Base-by-base conservation (phyloP, 2,888 invertebrate species). In the Amblyteles armatorius region DNA sequence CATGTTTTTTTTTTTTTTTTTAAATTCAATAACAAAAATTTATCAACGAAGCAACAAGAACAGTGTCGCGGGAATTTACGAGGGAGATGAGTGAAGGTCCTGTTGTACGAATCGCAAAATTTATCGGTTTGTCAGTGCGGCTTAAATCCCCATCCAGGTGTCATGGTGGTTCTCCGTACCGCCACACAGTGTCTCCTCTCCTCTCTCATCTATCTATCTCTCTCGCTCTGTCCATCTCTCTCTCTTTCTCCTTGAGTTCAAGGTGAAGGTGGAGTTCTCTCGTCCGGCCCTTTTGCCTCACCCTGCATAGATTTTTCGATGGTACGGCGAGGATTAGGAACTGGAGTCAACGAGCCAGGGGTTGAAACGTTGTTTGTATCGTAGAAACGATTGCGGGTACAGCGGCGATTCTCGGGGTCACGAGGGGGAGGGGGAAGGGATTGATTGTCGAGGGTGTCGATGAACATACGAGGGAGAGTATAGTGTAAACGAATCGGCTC, bases 261-360 rank as follows among this genome's bases (percentile, higher is more conserved):
- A 82, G 85, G 85, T 85, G 79, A 85, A 85, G 85, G 85, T 85
- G 85, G 85, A 85, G 85, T 82, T 79, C 67, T 67, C 65, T 68
- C 57, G 76, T 33, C 63, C 76, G 65, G 79, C 74, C 67, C 82
- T 71, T 73, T 79, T 63, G 22, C n/a, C 36, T 69, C 26, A 3
- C 71, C 13, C 50, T 33, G 60, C 60, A 71, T 71, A 36, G 69
- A 79, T 71, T 79, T 79, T 71, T 22, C 44, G 19, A 19, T 33
- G 60, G 29, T 11, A 5, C 6, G 4, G 9, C 26, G 13, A 13
- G 13, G 69, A 26, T 13, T 1, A 69, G 22, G 16, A 68, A 26
- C 19, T 13, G 0, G 9, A 3, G 22, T 26, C 13, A 9, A 48
- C 48, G 22, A 63, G 50, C 33, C 19, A 60, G 22, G 19, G 60